Conservation (phyloP, 2,888 invertebrate species). For the Ormyrus thymus region DNA sequence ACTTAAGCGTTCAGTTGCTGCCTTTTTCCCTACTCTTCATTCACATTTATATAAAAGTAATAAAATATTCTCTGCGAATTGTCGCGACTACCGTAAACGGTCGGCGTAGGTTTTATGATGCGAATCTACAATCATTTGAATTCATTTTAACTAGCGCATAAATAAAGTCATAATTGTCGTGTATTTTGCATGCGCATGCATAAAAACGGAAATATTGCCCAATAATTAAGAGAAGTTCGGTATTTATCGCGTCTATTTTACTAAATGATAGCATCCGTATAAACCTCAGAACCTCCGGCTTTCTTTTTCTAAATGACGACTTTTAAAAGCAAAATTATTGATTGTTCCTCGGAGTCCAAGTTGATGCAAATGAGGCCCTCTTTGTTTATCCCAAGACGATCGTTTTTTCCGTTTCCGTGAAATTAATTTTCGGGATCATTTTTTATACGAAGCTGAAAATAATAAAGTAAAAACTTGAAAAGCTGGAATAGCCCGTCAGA, state of each 20-base stretch:
- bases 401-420: constrained; percentile 6
- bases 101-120: constrained; percentile 25
- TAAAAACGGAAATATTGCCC: constrained; percentile 21
- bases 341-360: neutral
- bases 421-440: constrained; percentile 5
- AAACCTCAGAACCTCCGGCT: constrained; percentile 1
- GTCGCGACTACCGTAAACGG: constrained; percentile 9
- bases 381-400: constrained; percentile 1
- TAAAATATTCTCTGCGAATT: constrained; percentile 37
- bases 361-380: constrained; percentile 5
- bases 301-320: constrained; percentile 15
- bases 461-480: neutral
- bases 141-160: constrained; percentile 5
- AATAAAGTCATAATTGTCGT: constrained; percentile 35
- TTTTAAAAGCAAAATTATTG: neutral
- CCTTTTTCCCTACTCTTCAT: constrained; percentile 38
- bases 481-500: constrained; percentile 23
- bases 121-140: constrained; percentile 18
- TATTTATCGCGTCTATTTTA: constrained; percentile 23
- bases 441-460: neutral
- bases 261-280: constrained; percentile 7
- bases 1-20: constrained; percentile 33
- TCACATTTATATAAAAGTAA: constrained; percentile 13
- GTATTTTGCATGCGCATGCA: constrained; percentile 4
- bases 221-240: constrained; percentile 24